Conservation (phyloP, 1,140 invertebrate genomes). For the Physella acuta region DNA sequence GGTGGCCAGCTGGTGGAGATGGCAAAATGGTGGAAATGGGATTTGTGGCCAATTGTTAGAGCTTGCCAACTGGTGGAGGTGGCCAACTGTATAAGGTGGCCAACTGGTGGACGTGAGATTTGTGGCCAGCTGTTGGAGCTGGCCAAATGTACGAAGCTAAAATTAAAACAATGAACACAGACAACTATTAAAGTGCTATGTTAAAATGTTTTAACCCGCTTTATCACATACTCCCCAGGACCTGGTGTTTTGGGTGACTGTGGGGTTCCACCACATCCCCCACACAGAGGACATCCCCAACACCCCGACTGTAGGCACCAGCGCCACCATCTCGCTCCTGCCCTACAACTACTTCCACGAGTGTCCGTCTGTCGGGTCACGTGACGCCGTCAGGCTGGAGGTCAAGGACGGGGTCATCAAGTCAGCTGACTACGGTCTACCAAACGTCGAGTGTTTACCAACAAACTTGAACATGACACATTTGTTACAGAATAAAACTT, state of each 20-base stretch:
- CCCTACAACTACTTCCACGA: slow-evolving; percentile 51
- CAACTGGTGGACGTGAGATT: too few species aligned
- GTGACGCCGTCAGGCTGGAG: slow-evolving; percentile 61
- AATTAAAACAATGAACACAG: too few species aligned
- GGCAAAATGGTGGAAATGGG: too few species aligned
- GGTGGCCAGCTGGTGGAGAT: too few species aligned
- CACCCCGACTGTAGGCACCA: slow-evolving; percentile 41
- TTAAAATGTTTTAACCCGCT: too few species aligned
- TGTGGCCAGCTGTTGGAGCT: too few species aligned
- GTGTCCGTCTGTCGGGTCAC: slow-evolving; percentile 41
- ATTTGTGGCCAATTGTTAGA: too few species aligned
- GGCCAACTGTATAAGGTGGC: too few species aligned
- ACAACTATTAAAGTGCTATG: too few species aligned
- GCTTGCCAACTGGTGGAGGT: too few species aligned
- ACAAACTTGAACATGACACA: neutral
- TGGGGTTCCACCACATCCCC: slow-evolving; percentile 45
- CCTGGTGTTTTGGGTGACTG: slow-evolving; percentile 48
- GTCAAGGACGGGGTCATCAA: neutral
- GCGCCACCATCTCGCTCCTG: slow-evolving; percentile 37
- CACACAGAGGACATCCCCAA: slow-evolving; percentile 48
- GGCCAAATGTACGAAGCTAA: too few species aligned
- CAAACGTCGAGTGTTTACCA: neutral
- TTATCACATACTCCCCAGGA: too few species aligned
- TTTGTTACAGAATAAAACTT: neutral
- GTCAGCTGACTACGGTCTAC: neutral